A percentile compares a stretch with the other conserved stretches of the same genome.
These are phyloP conservation scores for Nomada ruficornis DNA, from an alignment of 2,888 invertebrate species.

Conservation along the genomic window DNA sequence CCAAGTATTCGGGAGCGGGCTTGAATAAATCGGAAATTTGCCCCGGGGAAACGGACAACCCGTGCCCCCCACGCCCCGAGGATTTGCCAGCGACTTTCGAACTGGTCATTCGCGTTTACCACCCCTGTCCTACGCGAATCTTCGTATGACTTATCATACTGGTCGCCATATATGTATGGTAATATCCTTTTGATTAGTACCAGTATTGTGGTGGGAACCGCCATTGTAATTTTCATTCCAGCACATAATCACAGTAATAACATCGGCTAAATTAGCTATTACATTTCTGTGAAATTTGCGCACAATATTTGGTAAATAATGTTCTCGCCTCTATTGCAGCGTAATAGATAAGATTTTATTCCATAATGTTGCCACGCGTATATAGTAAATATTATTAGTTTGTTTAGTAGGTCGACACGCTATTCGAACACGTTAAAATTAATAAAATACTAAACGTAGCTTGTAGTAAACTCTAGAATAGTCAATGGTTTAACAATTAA, in stretches of 20 bases:
- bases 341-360: too few relatives aligned
- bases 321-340: too few relatives aligned
- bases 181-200: background rate
- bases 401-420: too few relatives aligned
- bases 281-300: too few relatives aligned
- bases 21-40: constrained; percentile 82
- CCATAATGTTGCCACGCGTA: too few relatives aligned
- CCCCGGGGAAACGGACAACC: constrained; percentile 64
- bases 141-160: constrained; percentile 32
- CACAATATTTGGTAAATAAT: too few relatives aligned
- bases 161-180: background rate
- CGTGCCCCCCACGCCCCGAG: constrained; percentile 42
- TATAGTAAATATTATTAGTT: too few relatives aligned
- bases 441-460: background rate
- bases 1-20: constrained; percentile 80
- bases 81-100: constrained; percentile 69
- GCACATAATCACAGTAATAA: too few relatives aligned
- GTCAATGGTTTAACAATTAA: background rate
- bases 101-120: constrained; percentile 59
- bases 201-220: background rate
- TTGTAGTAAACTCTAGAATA: background rate
- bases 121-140: constrained; percentile 1
- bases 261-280: too few relatives aligned
- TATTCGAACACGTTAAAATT: background rate
- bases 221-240: too few relatives aligned